phyloP scores from a whole-genome alignment of 2,888 invertebrate species.

The Dryomyza anilis region DNA sequence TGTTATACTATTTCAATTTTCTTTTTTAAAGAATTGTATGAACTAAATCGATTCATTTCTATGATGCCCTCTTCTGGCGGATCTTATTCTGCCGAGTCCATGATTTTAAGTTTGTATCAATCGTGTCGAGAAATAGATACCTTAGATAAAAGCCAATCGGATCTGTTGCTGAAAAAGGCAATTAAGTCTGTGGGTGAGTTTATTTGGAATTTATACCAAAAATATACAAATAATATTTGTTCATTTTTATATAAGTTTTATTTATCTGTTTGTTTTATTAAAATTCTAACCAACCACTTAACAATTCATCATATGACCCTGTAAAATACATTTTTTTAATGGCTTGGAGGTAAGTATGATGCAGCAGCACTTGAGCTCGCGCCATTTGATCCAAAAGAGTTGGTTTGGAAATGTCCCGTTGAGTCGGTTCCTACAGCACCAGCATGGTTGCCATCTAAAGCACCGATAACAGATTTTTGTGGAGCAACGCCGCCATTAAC shows the following conservation, averaged over 20 bases:
- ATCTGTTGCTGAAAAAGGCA: conserved; percentile 53
- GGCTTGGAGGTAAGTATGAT: background rate
- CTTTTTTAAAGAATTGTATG: conserved; percentile 49
- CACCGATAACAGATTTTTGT: conserved; percentile 54
- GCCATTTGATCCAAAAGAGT: background rate
- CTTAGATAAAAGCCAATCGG: conserved; percentile 56
- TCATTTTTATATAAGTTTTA: no score
- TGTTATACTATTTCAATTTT: background rate
- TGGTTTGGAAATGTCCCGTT: background rate
- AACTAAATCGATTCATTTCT: conserved; percentile 57
- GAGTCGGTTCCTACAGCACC: background rate
- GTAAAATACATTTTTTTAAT: no score
- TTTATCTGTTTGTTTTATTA: no score
- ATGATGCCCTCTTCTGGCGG: conserved; percentile 53
- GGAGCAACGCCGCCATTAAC: conserved; percentile 55
- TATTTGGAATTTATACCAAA: background rate
- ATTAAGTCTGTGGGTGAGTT: conserved; percentile 57
- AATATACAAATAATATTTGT: background rate
- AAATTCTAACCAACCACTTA: no score
- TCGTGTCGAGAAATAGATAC: conserved; percentile 58
- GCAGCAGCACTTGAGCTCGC: no score
- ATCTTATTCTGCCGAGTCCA: conserved; percentile 55
- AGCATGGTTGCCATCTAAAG: conserved; percentile 42
- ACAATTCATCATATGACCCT: no score
- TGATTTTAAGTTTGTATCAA: conserved; percentile 55